Percentiles rank a stretch among this genome's conserved stretches.
These are phyloP conservation scores for Onychostruthus taczanowskii DNA, from an alignment of 2,113 vertebrate genomes.

Conservation along the genomic window DNA sequence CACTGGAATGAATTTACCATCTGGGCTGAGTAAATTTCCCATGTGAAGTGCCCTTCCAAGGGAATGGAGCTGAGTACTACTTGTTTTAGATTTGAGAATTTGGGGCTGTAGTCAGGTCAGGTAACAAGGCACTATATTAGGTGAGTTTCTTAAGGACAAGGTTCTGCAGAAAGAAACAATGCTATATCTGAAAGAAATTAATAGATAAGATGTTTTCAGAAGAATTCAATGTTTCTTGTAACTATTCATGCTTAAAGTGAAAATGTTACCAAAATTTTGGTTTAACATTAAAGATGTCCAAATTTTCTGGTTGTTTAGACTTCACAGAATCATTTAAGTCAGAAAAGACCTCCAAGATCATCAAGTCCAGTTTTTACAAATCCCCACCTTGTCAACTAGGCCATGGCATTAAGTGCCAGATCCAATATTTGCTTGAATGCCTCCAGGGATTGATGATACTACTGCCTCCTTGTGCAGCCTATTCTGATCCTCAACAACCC, in stretches of 20 bases:
- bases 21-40: neutral
- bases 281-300: neutral
- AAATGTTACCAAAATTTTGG: neutral
- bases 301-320: neutral
- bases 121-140: neutral
- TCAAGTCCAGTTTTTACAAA: neutral
- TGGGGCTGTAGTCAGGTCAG: neutral
- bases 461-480: neutral
- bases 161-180: neutral
- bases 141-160: neutral
- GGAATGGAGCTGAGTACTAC: neutral
- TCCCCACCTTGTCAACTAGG: neutral
- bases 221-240: neutral
- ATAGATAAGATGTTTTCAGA: neutral
- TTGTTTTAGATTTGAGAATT: fast-evolving
- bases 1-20: neutral
- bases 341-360: neutral
- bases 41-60: neutral
- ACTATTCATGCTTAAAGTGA: neutral
- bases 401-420: neutral
- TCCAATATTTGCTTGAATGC: neutral
- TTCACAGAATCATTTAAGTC: neutral
- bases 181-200: neutral
- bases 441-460: neutral
- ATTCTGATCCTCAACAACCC: neutral